phyloP scores from a whole-genome alignment of 2,113 vertebrate genomes.

The Malaclemys terrapin region DNA sequence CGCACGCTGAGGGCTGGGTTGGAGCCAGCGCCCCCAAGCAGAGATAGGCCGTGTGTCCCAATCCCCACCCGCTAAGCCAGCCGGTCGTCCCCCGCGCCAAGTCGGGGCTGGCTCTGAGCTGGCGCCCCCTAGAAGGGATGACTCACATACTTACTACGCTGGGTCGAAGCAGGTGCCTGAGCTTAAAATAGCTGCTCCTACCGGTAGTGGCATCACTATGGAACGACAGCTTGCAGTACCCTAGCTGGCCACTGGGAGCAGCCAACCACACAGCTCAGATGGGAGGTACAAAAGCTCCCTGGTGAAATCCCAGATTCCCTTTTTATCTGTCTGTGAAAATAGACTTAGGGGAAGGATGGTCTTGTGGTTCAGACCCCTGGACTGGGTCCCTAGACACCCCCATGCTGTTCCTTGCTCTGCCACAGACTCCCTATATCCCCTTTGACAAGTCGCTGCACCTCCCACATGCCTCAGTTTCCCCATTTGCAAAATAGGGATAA shows the following conservation, averaged over 20 bases:
- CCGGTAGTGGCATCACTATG: rapidly evolving
- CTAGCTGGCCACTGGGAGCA: background rate
- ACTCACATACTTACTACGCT: background rate
- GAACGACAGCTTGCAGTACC: background rate
- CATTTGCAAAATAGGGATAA: background rate
- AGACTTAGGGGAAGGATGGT: background rate
- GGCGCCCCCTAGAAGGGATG: background rate
- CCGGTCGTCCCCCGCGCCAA: background rate
- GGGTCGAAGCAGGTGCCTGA: background rate
- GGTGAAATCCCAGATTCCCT: background rate
- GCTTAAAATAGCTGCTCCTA: background rate
- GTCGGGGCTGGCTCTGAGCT: background rate
- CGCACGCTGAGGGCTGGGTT: too few relatives aligned
- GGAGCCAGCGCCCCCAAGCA: too few relatives aligned
- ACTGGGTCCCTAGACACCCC: too few relatives aligned
- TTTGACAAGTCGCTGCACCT: background rate
- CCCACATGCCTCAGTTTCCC: background rate
- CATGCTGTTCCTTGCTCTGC: background rate
- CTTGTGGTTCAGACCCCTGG: background rate
- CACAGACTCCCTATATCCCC: too few relatives aligned
- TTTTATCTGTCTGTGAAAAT: background rate
- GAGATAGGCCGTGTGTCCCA: too few relatives aligned
- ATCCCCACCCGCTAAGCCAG: background rate
- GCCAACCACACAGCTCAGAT: too few relatives aligned
- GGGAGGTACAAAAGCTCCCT: background rate